Percentiles rank a stretch among this genome's conserved stretches.
Evolutionary conservation across 2,113 vertebrate genomes (phyloP).

Genomic region (Rattus norvegicus): DNA sequence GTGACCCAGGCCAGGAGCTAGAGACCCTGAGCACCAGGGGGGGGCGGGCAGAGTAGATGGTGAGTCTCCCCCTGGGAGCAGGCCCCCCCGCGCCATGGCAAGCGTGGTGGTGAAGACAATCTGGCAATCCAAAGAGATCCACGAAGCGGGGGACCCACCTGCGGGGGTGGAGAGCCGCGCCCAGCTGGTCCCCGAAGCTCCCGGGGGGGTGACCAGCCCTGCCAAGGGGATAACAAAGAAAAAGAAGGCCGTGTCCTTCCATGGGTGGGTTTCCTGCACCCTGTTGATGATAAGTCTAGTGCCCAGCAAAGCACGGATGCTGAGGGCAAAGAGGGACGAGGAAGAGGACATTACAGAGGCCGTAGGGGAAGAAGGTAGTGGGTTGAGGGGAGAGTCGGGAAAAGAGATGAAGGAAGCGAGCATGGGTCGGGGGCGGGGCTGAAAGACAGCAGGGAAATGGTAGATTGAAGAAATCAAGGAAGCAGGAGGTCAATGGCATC

Average conservation of each 20-base stretch:
- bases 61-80: constrained; percentile 61
- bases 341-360: not conserved
- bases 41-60: constrained; percentile 64
- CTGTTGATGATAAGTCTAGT: accelerated
- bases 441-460: not conserved
- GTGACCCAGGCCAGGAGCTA: constrained; percentile 54
- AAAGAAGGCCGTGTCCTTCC: constrained; percentile 85
- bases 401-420: not conserved
- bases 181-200: constrained; percentile 74
- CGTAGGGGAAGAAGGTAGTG: not conserved
- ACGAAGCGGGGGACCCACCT: constrained; percentile 80
- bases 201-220: constrained; percentile 63
- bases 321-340: not conserved
- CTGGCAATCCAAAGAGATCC: constrained; percentile 85
- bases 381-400: not conserved
- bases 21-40: not conserved
- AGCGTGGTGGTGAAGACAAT: constrained; percentile 84
- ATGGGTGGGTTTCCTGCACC: constrained; percentile 73
- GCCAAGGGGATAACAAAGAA: constrained; percentile 78
- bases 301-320: not conserved
- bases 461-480: not conserved
- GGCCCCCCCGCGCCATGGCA: constrained; percentile 71
- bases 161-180: constrained; percentile 58
- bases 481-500: accelerated
- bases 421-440: not conserved